Base-by-base conservation (phyloP, 2,888 invertebrate genomes). In the Mesorhabditis belari region DNA sequence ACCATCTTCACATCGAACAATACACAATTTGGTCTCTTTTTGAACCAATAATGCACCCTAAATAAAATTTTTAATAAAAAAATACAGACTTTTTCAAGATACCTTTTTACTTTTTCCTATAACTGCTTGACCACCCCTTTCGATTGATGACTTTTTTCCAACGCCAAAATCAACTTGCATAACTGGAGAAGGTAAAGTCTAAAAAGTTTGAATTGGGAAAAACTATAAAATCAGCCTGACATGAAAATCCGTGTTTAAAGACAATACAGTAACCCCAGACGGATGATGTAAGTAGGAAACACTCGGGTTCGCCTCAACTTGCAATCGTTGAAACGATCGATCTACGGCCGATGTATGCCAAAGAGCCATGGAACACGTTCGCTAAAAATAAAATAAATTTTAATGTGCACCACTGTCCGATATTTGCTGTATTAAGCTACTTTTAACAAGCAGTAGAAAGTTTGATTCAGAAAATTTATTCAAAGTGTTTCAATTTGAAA, bases 221-320 rank as follows among this genome's bases (percentile, higher is more conserved):
- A 35, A 35, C 44, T n/a, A n/a, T n/a, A 17, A 9, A n/a, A 35
- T 17, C 44, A 35, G n/a, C 12, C n/a, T n/a, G 12, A 35, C 44
- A 9, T 35, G 25, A 35, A 52, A 27, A 25, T 69, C 70, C 52
- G 60, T 58, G 56, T 58, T 55, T 2, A 68, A 59, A 50, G 69
- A 68, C 49, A 71, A 57, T 23, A 73, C 73, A 3, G 73, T 71
- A 35, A 73, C 73, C 5, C 73, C 73, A 61, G 70, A 70, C 2
- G 73, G 73, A 65, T 73, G 73, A 57, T 73, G 73, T 51, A 73
- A 61, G 57, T 73, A 73, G 17, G 65, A 58, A n/a, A 73, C 63
- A 35, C 64, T 61, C 5, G 61, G 62, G 52, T 66, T 66, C 44
- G 64, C 64, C 12, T 58, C 19, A 9, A 60, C 68, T 1, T 65